Conservation (phyloP, 1,140 invertebrate genomes). For the Linepithema humile region DNA sequence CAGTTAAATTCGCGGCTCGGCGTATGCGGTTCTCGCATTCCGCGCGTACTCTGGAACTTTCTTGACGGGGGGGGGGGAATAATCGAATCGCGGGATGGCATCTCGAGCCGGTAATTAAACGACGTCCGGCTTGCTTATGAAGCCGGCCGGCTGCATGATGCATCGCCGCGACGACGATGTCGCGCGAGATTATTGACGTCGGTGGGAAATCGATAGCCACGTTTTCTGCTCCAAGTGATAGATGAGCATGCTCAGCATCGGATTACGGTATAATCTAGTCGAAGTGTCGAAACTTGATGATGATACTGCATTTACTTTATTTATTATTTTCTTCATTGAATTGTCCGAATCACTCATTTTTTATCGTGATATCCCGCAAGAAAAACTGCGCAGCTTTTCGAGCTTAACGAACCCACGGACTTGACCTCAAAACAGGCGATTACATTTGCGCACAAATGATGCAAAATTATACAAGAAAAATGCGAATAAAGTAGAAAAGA, state of each 20-base stretch:
- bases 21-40: neutral
- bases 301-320: conserved; percentile 22
- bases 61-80: conserved; percentile 2
- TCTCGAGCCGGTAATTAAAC: conserved; percentile 67
- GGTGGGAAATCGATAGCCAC: conserved; percentile 50
- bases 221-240: conserved; percentile 43
- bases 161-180: conserved; percentile 48
- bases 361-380: too few relatives aligned
- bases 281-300: conserved; percentile 19
- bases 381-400: too few relatives aligned
- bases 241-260: conserved; percentile 59
- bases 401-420: too few relatives aligned
- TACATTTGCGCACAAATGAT: too few relatives aligned
- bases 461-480: too few relatives aligned
- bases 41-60: neutral
- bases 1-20: neutral
- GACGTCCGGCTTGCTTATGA: conserved; percentile 63
- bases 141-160: conserved; percentile 51
- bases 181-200: conserved; percentile 60
- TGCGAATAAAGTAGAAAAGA: too few relatives aligned
- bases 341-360: too few relatives aligned
- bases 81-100: conserved; percentile 53
- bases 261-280: conserved; percentile 26
- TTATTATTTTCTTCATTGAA: neutral
- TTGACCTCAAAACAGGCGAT: too few relatives aligned